Evolutionary conservation across 2,113 vertebrate genomes (phyloP), one percentile per base, ranked within the genome.

Genomic region (Galeopterus variegatus): DNA sequence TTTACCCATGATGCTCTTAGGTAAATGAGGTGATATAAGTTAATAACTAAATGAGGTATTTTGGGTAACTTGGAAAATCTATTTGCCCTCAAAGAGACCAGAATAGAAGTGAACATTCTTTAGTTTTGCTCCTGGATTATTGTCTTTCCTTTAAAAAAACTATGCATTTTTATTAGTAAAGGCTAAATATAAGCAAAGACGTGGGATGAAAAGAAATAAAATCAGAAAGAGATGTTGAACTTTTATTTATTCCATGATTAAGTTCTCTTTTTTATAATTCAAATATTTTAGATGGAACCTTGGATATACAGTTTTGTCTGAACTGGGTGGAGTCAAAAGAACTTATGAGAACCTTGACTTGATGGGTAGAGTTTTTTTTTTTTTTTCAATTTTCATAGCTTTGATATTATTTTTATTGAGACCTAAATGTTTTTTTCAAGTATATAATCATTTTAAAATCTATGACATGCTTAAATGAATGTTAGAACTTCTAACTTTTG

Each of bases 381-480:
- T 83, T 87, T 76, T 83, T 70, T 31, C 36, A 80, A 11, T 76
- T 85, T 93, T 77, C 62, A 82, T 88, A 81, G 70, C 24, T 84
- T 85, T 60, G 72, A 15, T 88, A 95, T 92, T n/a, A 92, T 77
- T 93, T 90, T 81, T 93, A 96, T 88, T 65, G 21, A 56, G 8
- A 72, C 82, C 67, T 65, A 96, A 96, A 96, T 95, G 93, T 18
- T 14, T 97, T 97, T 83, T 79, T 54, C 67, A 89, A 95, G 94
- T 86, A 92, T 23, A n/a, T 65, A 90, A 90, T 76, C 58, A 75
- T 88, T 95, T 94, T 58, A 80, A 93, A 95, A 88, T 28, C 45
- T 76, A 75, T 50, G 52, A 31, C 52, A 48, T 83, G 70, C 17
- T 64, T 72, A 91, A 81, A 41, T 70, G 65, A 82, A 90, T 48